Evolutionary conservation across 2,888 invertebrate species (phyloP).

Genomic region (Chorisops tibialis): DNA sequence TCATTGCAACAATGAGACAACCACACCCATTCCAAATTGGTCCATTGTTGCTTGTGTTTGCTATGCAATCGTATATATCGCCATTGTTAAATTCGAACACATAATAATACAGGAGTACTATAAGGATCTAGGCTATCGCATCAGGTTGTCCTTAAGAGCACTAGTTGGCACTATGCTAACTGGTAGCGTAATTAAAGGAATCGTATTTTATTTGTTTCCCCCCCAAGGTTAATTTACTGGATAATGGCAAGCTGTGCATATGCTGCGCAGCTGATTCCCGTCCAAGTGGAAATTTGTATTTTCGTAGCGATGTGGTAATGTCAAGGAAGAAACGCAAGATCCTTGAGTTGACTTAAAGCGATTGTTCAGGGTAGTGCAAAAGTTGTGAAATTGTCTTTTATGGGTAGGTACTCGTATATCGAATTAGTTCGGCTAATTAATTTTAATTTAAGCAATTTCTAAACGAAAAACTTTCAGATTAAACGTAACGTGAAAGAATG

Average conservation of each 20-base stretch:
- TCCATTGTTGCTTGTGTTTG: conserved; percentile 15
- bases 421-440: too few relatives aligned
- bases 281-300: conserved; percentile 5
- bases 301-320: too few relatives aligned
- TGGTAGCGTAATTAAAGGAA: conserved; percentile 23
- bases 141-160: conserved; percentile 4
- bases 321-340: too few relatives aligned
- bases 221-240: conserved; percentile 23
- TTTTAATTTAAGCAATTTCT: too few relatives aligned
- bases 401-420: too few relatives aligned
- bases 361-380: too few relatives aligned
- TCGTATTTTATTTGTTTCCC: conserved; percentile 21
- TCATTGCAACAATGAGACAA: conserved; percentile 21
- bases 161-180: conserved; percentile 14
- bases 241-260: conserved; percentile 7
- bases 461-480: too few relatives aligned
- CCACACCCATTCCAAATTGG: conserved; percentile 18
- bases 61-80: conserved; percentile 16
- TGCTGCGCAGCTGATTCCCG: background rate
- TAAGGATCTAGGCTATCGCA: background rate
- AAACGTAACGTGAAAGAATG: too few relatives aligned
- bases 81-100: background rate
- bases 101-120: background rate
- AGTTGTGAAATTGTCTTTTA: too few relatives aligned
- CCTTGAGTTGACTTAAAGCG: too few relatives aligned